phyloP scores from a whole-genome alignment of 2,113 vertebrate species.

The Rhodinocichla rosea region DNA sequence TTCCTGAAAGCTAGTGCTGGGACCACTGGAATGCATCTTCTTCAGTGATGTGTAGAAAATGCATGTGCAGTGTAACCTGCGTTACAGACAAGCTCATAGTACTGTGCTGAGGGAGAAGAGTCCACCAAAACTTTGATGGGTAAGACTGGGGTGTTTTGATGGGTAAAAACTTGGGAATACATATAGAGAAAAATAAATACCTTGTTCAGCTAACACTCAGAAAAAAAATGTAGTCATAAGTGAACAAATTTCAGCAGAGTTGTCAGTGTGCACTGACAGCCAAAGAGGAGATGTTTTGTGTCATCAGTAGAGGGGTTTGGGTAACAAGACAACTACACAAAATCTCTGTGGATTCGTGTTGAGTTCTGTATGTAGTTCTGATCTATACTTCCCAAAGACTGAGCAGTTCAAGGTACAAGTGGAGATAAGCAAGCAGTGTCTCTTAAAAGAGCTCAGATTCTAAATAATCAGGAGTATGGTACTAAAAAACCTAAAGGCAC shows the following conservation, averaged over 20 bases:
- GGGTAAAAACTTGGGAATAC: background rate
- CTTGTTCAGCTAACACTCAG: background rate
- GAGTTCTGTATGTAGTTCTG: background rate
- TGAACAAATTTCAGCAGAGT: background rate
- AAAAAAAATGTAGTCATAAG: background rate
- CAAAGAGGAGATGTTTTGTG: background rate
- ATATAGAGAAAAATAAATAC: background rate
- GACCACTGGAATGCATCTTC: background rate
- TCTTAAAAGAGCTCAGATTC: background rate
- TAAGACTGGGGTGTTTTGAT: background rate
- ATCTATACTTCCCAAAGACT: background rate
- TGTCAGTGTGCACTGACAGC: background rate
- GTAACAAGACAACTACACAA: background rate
- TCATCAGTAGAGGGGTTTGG: background rate
- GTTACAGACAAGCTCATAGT: background rate
- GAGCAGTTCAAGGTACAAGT: background rate
- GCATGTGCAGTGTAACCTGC: background rate
- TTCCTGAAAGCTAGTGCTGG: background rate
- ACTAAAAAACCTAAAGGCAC: background rate
- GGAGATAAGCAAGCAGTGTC: background rate
- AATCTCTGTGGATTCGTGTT: background rate
- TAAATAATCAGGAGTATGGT: background rate
- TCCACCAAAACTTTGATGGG: background rate
- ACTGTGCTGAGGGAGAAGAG: background rate
- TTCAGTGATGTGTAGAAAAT: background rate